These are phyloP conservation scores for Ctenomys sociabilis DNA, from an alignment of 2,113 vertebrate genomes.

Conservation along the genomic window DNA sequence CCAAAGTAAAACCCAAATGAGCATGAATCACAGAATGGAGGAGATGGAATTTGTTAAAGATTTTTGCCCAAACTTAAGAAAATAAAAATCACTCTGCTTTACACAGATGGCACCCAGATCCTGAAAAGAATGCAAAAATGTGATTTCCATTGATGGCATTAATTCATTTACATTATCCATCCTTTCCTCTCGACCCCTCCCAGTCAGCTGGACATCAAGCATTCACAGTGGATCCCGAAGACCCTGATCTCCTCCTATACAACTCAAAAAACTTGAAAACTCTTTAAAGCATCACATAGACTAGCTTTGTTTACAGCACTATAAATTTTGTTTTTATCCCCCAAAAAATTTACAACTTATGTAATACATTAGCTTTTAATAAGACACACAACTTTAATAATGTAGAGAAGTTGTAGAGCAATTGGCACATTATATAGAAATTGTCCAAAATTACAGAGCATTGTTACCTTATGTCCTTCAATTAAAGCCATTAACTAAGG, in stretches of 20 bases:
- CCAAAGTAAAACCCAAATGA: constrained; percentile 57
- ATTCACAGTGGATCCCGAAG: neutral
- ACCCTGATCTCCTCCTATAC: neutral
- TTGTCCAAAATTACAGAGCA: constrained; percentile 1
- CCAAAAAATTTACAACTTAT: neutral
- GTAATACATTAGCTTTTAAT: neutral
- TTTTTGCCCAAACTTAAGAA: constrained; percentile 37
- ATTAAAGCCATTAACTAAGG: neutral
- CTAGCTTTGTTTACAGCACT: neutral
- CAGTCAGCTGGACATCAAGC: neutral
- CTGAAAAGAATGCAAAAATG: neutral
- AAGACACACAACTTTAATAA: neutral
- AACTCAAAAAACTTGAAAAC: constrained; percentile 43
- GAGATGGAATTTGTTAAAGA: neutral
- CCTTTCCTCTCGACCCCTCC: neutral
- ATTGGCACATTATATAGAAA: neutral
- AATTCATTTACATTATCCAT: constrained; percentile 41
- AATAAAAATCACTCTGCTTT: constrained; percentile 47
- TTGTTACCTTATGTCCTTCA: neutral
- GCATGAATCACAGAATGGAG: neutral
- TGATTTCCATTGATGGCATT: constrained; percentile 55
- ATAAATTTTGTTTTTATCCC: neutral
- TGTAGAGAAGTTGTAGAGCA: neutral
- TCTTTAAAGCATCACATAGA: neutral
- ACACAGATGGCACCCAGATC: constrained; percentile 64